A percentile compares a stretch with the other conserved stretches of the same genome.
Evolutionary conservation across 2,113 vertebrate species (phyloP).

Genomic region (Eretmochelys imbricata): DNA sequence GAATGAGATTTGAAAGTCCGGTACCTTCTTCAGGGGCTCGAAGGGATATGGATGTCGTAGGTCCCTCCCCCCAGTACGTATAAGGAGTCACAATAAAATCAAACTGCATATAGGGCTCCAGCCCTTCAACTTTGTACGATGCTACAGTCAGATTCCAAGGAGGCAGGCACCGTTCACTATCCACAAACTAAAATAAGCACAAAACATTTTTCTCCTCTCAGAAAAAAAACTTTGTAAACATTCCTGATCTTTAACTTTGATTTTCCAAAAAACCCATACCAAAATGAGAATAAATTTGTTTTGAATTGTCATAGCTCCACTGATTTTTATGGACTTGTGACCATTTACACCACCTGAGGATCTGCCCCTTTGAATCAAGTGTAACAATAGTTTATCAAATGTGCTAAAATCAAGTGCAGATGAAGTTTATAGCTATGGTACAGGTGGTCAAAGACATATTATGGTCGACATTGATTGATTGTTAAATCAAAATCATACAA

Average conservation of each 20-base stretch:
- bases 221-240: neutral
- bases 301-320: neutral
- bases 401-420: neutral
- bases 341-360: rapidly evolving
- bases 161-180: constrained; percentile 59
- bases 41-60: constrained; percentile 68
- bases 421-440: neutral
- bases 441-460: neutral
- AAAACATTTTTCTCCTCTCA: neutral
- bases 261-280: neutral
- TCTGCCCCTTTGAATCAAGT: neutral
- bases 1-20: neutral
- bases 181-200: constrained; percentile 63
- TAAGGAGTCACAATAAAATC: constrained; percentile 80
- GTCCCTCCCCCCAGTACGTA: constrained; percentile 81
- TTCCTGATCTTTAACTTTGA: neutral
- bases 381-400: neutral
- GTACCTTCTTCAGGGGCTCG: constrained; percentile 79
- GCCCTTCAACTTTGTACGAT: constrained; percentile 65
- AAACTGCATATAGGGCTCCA: constrained; percentile 78
- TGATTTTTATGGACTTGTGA: neutral
- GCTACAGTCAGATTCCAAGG: constrained; percentile 51
- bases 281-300: neutral
- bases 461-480: neutral
- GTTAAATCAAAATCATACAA: neutral